Conservation (phyloP, 1,140 invertebrate genomes). For the Aphelenchoides fujianensis region DNA sequence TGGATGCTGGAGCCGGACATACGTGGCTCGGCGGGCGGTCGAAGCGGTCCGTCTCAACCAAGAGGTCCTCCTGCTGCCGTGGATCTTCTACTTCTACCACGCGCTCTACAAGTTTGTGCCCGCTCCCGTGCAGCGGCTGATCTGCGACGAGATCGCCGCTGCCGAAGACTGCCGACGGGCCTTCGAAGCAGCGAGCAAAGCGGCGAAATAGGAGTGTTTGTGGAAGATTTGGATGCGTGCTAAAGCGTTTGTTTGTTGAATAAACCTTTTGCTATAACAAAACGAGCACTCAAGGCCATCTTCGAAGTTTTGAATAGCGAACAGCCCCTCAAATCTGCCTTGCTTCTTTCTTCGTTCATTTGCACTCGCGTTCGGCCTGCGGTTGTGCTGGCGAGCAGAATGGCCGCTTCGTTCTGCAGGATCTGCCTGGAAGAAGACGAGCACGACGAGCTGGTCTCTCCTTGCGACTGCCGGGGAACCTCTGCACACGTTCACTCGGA, state of each 20-base stretch:
- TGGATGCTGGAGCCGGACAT: neutral
- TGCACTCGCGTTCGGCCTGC: neutral
- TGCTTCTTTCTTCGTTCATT: constrained; percentile 2
- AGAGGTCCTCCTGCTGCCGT: neutral
- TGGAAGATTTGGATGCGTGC: too few species aligned
- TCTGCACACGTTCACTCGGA: neutral
- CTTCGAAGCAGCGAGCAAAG: too few species aligned
- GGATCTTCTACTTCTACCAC: neutral
- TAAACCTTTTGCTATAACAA: too few species aligned
- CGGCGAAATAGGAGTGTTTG: too few species aligned
- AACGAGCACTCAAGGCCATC: too few species aligned
- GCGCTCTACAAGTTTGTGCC: neutral
- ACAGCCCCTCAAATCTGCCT: too few species aligned
- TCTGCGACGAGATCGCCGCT: neutral
- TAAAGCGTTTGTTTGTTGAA: too few species aligned
- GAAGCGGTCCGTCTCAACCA: neutral
- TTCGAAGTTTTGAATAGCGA: too few species aligned
- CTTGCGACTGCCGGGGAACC: neutral
- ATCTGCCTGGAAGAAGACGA: constrained; percentile 8
- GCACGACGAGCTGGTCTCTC: neutral
- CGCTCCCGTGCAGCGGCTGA: neutral
- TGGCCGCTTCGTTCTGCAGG: neutral
- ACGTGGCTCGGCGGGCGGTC: neutral
- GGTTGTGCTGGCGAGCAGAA: constrained; percentile 4
- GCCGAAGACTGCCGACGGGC: neutral